Conservation (phyloP, 2,113 vertebrate genomes). For the Bombycilla garrulus region DNA sequence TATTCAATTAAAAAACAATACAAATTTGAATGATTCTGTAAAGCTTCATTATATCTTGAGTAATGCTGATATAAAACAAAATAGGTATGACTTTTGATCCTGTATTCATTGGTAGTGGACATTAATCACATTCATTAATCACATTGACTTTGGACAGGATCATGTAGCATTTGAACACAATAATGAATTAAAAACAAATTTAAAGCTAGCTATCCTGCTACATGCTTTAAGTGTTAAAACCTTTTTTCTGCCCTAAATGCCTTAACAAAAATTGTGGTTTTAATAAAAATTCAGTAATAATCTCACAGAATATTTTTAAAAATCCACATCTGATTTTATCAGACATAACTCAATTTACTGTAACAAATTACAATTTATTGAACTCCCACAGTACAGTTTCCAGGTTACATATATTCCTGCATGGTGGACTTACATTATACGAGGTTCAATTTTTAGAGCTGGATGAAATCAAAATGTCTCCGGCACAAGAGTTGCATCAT, state of each 20-base stretch:
- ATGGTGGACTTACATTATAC: not conserved
- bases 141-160: not conserved
- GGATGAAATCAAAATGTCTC: not conserved
- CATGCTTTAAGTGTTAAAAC: not conserved
- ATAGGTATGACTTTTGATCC: not conserved
- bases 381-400: not conserved
- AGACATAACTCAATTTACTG: not conserved
- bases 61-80: not conserved
- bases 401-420: not conserved
- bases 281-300: not conserved
- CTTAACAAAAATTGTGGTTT: not conserved
- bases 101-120: not conserved
- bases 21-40: not conserved
- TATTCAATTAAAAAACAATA: not conserved
- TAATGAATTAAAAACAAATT: constrained; percentile 6
- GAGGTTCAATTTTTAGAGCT: not conserved
- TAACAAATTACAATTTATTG: not conserved
- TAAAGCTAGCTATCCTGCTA: not conserved
- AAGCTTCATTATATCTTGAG: not conserved
- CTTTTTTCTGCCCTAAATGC: not conserved
- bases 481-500: not conserved
- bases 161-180: not conserved
- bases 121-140: not conserved
- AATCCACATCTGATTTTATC: not conserved
- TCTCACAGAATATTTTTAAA: not conserved